Base-by-base conservation (phyloP, 64 coral and sea anemone species). In the Montipora cactus region DNA sequence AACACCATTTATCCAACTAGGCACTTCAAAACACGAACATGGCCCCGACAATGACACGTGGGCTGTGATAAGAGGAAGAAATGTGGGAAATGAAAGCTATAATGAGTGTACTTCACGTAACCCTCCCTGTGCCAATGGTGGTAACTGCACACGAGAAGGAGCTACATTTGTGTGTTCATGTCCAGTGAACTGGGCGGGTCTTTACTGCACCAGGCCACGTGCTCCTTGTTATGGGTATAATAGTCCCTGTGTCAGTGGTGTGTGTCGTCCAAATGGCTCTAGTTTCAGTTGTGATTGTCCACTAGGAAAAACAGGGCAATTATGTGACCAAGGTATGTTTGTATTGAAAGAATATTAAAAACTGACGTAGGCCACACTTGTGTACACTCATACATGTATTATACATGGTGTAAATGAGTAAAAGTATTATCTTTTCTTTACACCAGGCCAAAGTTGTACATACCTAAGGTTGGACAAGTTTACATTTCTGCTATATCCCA, bases 221-320 rank as follows among this genome's bases (percentile, higher is more conserved):
- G 59, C 94, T 10, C 97, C 97, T 73, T 99, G 97, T 76, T 84
- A 84, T 84, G 74, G 93, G 19, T 91, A 93, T 5, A 80, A 98
- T 77, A 98, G 94, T 61, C 97, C 97, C 20, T 99, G 97, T 90
- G 85, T 86, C 9, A 12, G 2, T 47, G 61, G 57, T 48, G 84
- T 94, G 49, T 99, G 97, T 69, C 78, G 97, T 75, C 90, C 82
- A 44, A 25, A 76, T 83, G 89, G 90, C 14, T 49, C 46, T 69
- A 84, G 78, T 67, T 53, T 88, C 48, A 95, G 57, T 55, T 99
- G 97, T 64, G 97, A 99, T 69, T 99, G 97, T 81, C 83, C 97
- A 9, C 78, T 94, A 48, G 97, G 97, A 7, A 85, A 67, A 85
- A 94, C 92, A 21, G 97, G 97, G 14, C 83, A 83, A 68, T 76